Evolutionary conservation across 2,888 invertebrate species (phyloP).

Genomic region (Cosmia pyralina): DNA sequence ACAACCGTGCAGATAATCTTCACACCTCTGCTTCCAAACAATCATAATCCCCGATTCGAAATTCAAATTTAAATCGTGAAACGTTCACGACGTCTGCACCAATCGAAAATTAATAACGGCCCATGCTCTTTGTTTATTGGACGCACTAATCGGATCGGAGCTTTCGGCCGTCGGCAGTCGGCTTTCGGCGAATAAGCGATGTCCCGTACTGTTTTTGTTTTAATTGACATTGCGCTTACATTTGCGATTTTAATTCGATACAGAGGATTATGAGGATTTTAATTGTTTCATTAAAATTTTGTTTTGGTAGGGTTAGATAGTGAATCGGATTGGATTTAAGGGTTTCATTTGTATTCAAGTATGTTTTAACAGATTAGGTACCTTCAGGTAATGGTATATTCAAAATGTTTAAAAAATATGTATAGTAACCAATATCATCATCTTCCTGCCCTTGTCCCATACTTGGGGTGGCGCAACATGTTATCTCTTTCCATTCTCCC

Average conservation of each 20-base stretch:
- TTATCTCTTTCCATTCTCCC: no score
- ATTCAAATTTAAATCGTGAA: conserved; percentile 68
- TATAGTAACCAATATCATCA: no score
- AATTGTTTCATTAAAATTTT: conserved; percentile 47
- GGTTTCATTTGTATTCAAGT: neutral
- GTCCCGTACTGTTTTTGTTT: conserved; percentile 72
- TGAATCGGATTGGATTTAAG: neutral
- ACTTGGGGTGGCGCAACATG: no score
- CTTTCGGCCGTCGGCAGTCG: conserved; percentile 71
- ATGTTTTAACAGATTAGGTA: neutral
- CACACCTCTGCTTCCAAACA: conserved; percentile 56
- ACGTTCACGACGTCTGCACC: conserved; percentile 74
- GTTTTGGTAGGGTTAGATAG: neutral
- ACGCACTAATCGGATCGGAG: conserved; percentile 82
- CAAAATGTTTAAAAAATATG: no score
- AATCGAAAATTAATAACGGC: conserved; percentile 85
- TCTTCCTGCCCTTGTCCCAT: no score
- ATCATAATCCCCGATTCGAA: conserved; percentile 59
- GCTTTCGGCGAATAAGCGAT: conserved; percentile 75
- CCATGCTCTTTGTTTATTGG: conserved; percentile 79
- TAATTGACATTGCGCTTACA: conserved; percentile 68
- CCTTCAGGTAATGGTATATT: no score
- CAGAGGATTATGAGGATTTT: conserved; percentile 52
- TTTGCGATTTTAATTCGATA: conserved; percentile 63
- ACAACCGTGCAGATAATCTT: conserved; percentile 45